Evolutionary conservation across 2,113 vertebrate genomes (phyloP).

Genomic region (Melanostigma gelatinosum): DNA sequence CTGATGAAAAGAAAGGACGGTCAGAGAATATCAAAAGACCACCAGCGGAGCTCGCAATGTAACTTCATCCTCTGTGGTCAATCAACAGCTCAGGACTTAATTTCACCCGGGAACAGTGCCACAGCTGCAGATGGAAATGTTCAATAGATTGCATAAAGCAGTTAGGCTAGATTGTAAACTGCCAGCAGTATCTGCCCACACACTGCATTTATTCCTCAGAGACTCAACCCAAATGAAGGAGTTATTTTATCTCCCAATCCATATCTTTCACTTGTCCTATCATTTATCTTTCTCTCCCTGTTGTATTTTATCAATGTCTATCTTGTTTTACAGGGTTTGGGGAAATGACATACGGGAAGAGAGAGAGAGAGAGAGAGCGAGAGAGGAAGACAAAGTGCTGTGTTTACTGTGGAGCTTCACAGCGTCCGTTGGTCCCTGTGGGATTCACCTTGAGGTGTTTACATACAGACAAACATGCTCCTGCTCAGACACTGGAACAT

Average conservation of each 20-base stretch:
- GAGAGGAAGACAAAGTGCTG: conserved; percentile 61
- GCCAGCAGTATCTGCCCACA: conserved; percentile 44
- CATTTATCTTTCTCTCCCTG: conserved; percentile 68
- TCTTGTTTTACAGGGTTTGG: conserved; percentile 73
- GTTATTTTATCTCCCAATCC: conserved; percentile 71
- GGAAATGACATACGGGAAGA: conserved; percentile 71
- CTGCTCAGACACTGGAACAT: conserved; percentile 33
- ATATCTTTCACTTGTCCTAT: conserved; percentile 64
- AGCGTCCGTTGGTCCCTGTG: conserved; percentile 43
- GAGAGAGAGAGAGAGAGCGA: not conserved
- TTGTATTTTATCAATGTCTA: conserved; percentile 68
- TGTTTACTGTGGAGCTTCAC: conserved; percentile 61
- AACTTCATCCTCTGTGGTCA: conserved; percentile 14
- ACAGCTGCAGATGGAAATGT: conserved; percentile 42
- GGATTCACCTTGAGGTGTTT: conserved; percentile 68
- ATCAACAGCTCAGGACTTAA: conserved; percentile 37
- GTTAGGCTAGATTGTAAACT: conserved; percentile 43
- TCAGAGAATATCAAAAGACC: conserved; percentile 24
- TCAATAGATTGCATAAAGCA: conserved; percentile 58
- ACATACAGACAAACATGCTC: conserved; percentile 48
- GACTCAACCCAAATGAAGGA: conserved; percentile 63
- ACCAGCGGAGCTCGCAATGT: not conserved
- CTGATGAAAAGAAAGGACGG: not conserved
- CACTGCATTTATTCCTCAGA: conserved; percentile 57
- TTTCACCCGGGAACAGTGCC: conserved; percentile 43